Base-by-base conservation (phyloP, 2,888 invertebrate genomes). In the Hirtodrosophila duncani region DNA sequence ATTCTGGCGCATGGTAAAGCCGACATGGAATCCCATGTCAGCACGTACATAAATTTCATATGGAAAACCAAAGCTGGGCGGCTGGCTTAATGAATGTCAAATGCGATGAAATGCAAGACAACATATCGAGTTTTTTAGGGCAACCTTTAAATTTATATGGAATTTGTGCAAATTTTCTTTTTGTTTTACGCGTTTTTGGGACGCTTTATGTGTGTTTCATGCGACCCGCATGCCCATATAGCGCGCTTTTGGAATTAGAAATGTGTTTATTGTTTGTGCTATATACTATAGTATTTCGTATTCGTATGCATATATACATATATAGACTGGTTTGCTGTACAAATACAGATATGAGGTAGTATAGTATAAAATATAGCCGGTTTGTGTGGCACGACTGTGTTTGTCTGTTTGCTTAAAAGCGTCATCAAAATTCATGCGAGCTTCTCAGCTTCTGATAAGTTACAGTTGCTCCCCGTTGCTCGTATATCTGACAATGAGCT, bases 241-340 rank as follows among this genome's bases (percentile, higher is more conserved):
- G 31, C 36, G 30, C 51, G 63, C 23, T 27, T 43, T 44, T 36
- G 27, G 57, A 56, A 61, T 50, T 69, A 57, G 63, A 45, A 77
- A 72, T 77, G 50, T 59, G 36, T 64, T 52, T 45, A 50, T 55
- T 33, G 48, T 34, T 24, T 57, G 39, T 37, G 53, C 34, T 36
- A 51, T 53, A 34, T 53, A 48, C 36, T 55, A 56, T 57, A 57
- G n/a, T 14, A 26, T 13, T 13, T 27, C 31, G 20, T 33, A 13
- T 20, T 1, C 13, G 26, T n/a, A 0, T 24, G 17, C 11, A 17
- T 26, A 8, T 39, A 4, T 20, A 27, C 16, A 11, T 39, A 16
- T 33, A 17, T 17, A n/a, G n/a, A 62, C 63, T 55, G 58, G 63
- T 66, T 66, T 43, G 33, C 36, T 33, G n/a, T 33, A 26, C 26